Base-by-base conservation (phyloP, 2,888 invertebrate species). In the Brenthis ino region DNA sequence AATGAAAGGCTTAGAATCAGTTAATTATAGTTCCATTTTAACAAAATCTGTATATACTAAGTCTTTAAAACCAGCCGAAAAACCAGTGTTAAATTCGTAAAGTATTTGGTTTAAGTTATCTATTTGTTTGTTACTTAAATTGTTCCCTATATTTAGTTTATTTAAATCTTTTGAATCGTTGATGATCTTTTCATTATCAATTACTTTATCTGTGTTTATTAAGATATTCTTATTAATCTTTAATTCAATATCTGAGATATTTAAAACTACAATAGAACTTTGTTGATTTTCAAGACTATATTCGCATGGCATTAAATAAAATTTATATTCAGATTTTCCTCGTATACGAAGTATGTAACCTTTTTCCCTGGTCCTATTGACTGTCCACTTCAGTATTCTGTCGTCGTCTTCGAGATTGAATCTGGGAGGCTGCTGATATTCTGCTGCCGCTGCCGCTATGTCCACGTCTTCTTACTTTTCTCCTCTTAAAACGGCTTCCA, bases 301-400 rank as follows among this genome's bases (percentile, higher is more conserved):
- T 55, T 55, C 12, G 4, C 51, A 2, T 51, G 28, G 55, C 55
- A 55, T 55, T 28, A 55, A 55, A 55, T 55, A 55, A 55, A 28
- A 55, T 28, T 55, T 24, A 55, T 12, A 13, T 55, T 28, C 3
- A 24, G 3, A 0, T 3, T 24, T 20, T 20, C 20, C 20, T 20
- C 20, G 20, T 20, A 20, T 20, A 20, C 20, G 20, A 0, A 20
- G 20, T 20, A 20, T 20, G 20, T 20, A 20, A 20, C 20, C 20
- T 20, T 0, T 20, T 20, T 20, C 1, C 20, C 20, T 20, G 20
- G 20, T 20, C 1, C 20, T 20, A 0, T 20, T 20, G 20, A 20
- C 20, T 16, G 0, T 20, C 20, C 20, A 20, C 20, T 20, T 20
- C 20, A 20, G 20, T 20, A 20, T 20, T 20, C 20, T 20, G 1